phyloP scores from a whole-genome alignment of 2,797 vertebrate genomes.

The Esox lucius region DNA sequence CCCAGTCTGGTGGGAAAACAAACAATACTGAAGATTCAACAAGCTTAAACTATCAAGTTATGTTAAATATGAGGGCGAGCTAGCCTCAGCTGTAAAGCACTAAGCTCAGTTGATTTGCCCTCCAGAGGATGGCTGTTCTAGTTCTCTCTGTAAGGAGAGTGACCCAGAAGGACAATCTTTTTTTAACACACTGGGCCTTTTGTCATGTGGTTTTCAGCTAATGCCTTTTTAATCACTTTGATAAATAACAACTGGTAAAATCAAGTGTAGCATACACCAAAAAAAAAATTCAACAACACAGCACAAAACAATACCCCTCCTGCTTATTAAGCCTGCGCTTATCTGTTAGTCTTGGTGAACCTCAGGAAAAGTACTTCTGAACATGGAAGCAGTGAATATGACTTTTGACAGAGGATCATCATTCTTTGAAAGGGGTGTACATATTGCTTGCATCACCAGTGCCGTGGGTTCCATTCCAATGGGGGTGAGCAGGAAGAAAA shows the following conservation, averaged over 20 bases:
- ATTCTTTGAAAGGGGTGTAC: not conserved
- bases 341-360: constrained; percentile 25
- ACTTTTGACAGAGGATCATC: constrained; percentile 3
- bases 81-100: constrained; percentile 24
- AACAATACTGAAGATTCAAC: not conserved
- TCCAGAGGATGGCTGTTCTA: constrained; percentile 39
- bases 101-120: constrained; percentile 31
- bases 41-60: not conserved
- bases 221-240: constrained; percentile 35
- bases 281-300: constrained; percentile 36
- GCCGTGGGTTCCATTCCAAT: too few relatives aligned
- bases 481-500: too few relatives aligned
- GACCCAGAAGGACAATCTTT: constrained; percentile 28
- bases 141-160: constrained; percentile 41
- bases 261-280: not conserved
- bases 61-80: not conserved
- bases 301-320: constrained; percentile 9
- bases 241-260: constrained; percentile 5
- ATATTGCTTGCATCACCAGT: too few relatives aligned
- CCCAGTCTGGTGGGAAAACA: not conserved
- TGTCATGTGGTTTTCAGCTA: constrained; percentile 42
- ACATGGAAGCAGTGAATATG: constrained; percentile 5
- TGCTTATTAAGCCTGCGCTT: constrained; percentile 13
- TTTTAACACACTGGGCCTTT: constrained; percentile 39
- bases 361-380: not conserved